A percentile compares a stretch with the other conserved stretches of the same genome.
Conservation (phyloP, 2,797 vertebrate genomes). For the Coluber constrictor region DNA sequence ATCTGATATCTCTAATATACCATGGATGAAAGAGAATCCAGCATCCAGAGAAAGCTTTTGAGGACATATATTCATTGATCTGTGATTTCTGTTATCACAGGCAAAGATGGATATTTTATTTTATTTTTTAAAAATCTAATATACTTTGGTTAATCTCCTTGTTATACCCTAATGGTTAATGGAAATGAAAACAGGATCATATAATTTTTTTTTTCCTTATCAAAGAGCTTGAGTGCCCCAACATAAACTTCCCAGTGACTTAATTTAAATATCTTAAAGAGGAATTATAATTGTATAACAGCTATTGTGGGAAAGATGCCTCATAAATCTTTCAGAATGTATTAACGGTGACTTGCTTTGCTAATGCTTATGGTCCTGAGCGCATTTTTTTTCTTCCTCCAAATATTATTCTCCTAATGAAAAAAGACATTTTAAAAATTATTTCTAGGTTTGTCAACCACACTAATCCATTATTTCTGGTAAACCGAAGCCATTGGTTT, state of each 20-base stretch:
- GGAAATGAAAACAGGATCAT: neutral
- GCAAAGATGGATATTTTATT: neutral
- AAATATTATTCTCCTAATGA: constrained; percentile 15
- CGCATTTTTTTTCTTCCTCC: neutral
- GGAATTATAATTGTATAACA: neutral
- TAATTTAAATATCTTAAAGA: neutral
- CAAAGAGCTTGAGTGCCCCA: neutral
- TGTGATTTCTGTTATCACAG: neutral
- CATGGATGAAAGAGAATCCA: neutral
- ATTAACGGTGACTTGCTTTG: neutral
- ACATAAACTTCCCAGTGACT: neutral
- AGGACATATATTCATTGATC: neutral
- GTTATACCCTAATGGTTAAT: neutral
- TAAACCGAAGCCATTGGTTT: constrained; percentile 49
- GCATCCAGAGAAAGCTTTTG: neutral
- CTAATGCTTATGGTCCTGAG: neutral
- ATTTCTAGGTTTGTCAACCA: constrained; percentile 40
- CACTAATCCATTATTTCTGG: constrained; percentile 46
- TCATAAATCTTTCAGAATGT: neutral
- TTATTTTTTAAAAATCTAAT: neutral
- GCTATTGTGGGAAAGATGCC: neutral
- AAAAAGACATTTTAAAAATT: constrained; percentile 3
- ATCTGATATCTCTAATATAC: neutral
- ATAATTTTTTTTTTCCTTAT: neutral
- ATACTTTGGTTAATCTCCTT: no score